Percentiles rank a stretch among this genome's conserved stretches.
Conservation (phyloP, 2,888 invertebrate genomes). For the Gibbula magus region DNA sequence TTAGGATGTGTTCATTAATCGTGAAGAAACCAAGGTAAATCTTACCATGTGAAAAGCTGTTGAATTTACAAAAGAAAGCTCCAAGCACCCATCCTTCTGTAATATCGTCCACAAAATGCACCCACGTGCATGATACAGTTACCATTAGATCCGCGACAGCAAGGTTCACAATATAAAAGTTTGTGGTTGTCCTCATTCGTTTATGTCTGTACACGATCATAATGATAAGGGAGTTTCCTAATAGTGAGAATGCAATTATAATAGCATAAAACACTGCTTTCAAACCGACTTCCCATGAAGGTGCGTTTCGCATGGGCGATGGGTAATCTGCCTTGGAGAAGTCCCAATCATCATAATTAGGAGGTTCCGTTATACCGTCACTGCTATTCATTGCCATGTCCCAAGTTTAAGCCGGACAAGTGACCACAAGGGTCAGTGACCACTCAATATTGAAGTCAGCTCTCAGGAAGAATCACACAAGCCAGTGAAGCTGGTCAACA, state of each 20-base stretch:
- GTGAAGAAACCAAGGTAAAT: background rate
- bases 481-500: no score
- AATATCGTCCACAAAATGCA: constrained; percentile 84
- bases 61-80: constrained; percentile 84
- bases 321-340: constrained; percentile 16
- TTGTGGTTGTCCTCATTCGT: constrained; percentile 56
- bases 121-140: constrained; percentile 81
- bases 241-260: constrained; percentile 32
- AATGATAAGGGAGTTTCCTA: constrained; percentile 41
- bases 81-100: constrained; percentile 86
- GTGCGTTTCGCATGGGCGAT: background rate
- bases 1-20: no score
- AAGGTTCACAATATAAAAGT: constrained; percentile 58
- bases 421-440: background rate
- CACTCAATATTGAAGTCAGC: no score
- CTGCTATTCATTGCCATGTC: background rate
- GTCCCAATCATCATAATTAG: constrained; percentile 13
- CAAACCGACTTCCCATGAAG: constrained; percentile 35
- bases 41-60: constrained; percentile 85
- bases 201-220: constrained; percentile 37
- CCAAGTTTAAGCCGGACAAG: background rate
- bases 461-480: no score
- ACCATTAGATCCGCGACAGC: constrained; percentile 54
- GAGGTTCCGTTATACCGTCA: background rate
- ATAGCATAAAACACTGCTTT: constrained; percentile 33